These are phyloP conservation scores for Tringa solitaria DNA, from an alignment of 2,113 vertebrate species.

Conservation along the genomic window DNA sequence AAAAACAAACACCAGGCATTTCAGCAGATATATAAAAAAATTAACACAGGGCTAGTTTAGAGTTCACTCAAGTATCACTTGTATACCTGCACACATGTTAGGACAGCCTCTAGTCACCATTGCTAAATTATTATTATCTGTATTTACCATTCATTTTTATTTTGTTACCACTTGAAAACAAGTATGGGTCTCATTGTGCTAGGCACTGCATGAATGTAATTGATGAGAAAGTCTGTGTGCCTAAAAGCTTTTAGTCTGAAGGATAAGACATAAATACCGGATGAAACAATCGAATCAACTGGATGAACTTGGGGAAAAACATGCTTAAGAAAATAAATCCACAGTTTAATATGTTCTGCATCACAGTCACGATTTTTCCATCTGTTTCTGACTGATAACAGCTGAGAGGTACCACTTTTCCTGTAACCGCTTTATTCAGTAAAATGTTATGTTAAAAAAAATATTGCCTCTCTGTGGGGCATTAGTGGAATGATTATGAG, in stretches of 20 bases:
- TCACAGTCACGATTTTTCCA: not conserved
- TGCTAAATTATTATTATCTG: not conserved
- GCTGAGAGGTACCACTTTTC: not conserved
- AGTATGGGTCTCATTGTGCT: not conserved
- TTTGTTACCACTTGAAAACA: not conserved
- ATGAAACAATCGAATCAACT: not conserved
- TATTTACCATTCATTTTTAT: not conserved
- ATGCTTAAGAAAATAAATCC: not conserved
- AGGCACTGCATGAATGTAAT: not conserved
- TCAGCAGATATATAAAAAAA: not conserved
- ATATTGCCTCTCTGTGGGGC: not conserved
- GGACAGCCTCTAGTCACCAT: not conserved
- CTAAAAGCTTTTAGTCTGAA: not conserved
- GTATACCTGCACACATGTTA: not conserved
- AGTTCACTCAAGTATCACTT: not conserved
- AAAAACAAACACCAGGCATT: not conserved
- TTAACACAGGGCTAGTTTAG: not conserved
- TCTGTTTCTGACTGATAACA: slow-evolving; percentile 12
- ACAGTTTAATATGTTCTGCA: not conserved
- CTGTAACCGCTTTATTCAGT: not conserved
- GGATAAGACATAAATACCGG: not conserved
- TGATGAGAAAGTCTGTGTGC: not conserved
- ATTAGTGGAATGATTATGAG: not conserved
- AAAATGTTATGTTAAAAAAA: not conserved
- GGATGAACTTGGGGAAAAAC: not conserved